A percentile compares a stretch with the other conserved stretches of the same genome.
Evolutionary conservation across 2,888 invertebrate genomes (phyloP).

Genomic region (Hemicrepidius hirtus): DNA sequence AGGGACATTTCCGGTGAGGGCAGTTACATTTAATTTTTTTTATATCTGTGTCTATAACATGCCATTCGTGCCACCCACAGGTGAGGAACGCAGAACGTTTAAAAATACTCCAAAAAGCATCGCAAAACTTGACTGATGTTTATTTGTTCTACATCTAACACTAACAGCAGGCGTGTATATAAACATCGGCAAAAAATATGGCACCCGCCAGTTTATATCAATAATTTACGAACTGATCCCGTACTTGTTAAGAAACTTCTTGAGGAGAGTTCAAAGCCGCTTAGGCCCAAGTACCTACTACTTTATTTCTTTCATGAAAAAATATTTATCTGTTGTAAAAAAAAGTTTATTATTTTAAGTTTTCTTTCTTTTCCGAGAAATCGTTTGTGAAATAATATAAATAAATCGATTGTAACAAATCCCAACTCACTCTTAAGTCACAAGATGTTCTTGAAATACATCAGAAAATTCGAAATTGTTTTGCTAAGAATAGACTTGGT

Average conservation of each 20-base stretch:
- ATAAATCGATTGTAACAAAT: constrained; percentile 1
- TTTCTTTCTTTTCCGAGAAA: constrained; percentile 1
- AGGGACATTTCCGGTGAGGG: constrained; percentile 6
- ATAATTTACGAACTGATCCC: constrained; percentile 24
- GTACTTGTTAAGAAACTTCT: background rate
- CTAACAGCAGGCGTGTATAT: constrained; percentile 3
- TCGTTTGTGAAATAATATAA: background rate
- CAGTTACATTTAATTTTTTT: constrained; percentile 6
- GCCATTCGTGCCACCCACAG: constrained; percentile 28
- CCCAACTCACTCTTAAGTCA: constrained; percentile 1
- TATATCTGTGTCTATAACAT: background rate
- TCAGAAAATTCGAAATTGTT: background rate
- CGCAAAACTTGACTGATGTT: constrained; percentile 18
- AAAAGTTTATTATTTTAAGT: constrained; percentile 7
- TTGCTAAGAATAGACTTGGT: background rate
- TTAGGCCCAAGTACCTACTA: constrained; percentile 6
- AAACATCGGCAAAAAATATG: constrained; percentile 31
- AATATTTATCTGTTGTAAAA: constrained; percentile 20
- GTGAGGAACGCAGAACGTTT: constrained; percentile 31
- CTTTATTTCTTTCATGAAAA: background rate
- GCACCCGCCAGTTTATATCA: constrained; percentile 33
- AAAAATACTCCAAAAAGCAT: constrained; percentile 31
- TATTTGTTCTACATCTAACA: constrained; percentile 22
- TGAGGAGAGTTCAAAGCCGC: constrained; percentile 14
- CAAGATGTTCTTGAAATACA: background rate